Conservation (phyloP, 2,113 vertebrate genomes). For the Pygoscelis adeliae region DNA sequence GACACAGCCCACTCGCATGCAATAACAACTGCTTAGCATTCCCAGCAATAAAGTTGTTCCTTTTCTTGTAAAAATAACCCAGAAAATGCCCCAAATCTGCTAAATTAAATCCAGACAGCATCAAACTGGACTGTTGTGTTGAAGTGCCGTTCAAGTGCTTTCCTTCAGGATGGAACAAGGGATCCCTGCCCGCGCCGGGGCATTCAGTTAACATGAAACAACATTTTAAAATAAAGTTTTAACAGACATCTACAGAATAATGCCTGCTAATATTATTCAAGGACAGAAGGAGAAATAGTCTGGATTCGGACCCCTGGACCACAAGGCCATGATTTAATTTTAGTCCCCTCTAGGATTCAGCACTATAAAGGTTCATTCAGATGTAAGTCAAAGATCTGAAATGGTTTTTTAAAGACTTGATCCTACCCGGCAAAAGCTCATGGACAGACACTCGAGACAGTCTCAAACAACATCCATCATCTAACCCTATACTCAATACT, state of each 20-base stretch:
- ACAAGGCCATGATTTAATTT: not conserved
- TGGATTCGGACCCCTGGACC: not conserved
- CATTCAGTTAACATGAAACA: not conserved
- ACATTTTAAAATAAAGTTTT: not conserved
- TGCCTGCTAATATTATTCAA: fast-evolving
- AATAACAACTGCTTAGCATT: not conserved
- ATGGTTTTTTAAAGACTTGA: not conserved
- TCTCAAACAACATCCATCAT: not conserved
- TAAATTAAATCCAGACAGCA: not conserved
- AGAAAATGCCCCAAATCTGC: not conserved
- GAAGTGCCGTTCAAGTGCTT: not conserved
- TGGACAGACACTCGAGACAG: not conserved
- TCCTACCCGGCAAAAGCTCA: not conserved
- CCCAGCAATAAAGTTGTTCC: not conserved
- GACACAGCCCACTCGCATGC: not conserved
- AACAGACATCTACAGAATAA: not conserved
- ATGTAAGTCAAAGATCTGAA: not conserved
- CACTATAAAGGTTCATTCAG: not conserved
- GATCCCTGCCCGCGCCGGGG: not conserved
- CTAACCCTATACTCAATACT: not conserved
- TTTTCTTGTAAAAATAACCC: not conserved
- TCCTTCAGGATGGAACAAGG: not conserved
- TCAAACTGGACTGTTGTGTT: not conserved
- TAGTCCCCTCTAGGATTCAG: not conserved
- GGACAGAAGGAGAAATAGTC: not conserved